Percentiles rank a stretch among this genome's conserved stretches.
Evolutionary conservation across 2,888 invertebrate genomes (phyloP).

Genomic region (Chaetogeoica ovagalla): DNA sequence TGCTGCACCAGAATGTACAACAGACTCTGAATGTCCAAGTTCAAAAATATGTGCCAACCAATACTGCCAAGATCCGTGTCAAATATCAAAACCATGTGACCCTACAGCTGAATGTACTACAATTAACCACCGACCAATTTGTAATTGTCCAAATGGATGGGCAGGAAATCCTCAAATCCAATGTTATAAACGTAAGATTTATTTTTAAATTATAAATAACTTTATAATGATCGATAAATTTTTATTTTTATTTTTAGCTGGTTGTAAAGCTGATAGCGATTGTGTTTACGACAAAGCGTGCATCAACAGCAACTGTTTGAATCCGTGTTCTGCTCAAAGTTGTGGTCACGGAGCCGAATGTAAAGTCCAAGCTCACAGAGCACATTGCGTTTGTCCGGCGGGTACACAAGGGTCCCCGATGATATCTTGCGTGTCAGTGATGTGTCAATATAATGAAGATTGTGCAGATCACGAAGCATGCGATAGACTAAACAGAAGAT

Average conservation of each 20-base stretch:
- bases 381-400: slow-evolving; percentile 79
- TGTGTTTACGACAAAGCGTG: slow-evolving; percentile 86
- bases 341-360: slow-evolving; percentile 83
- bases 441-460: slow-evolving; percentile 87
- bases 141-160: slow-evolving; percentile 81
- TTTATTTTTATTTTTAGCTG: slow-evolving; percentile 57
- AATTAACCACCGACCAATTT: slow-evolving; percentile 76
- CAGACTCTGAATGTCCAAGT: slow-evolving; percentile 75
- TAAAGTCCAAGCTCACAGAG: slow-evolving; percentile 72
- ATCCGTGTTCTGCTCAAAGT: slow-evolving; percentile 72
- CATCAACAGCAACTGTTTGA: slow-evolving; percentile 75
- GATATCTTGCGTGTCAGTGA: slow-evolving; percentile 77
- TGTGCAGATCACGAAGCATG: slow-evolving; percentile 84
- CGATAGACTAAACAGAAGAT: slow-evolving; percentile 79
- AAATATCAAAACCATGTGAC: slow-evolving; percentile 77
- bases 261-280: slow-evolving; percentile 82
- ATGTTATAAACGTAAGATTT: slow-evolving; percentile 80
- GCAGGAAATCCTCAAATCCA: slow-evolving; percentile 84
- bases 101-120: slow-evolving; percentile 78
- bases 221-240: neutral
- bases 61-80: slow-evolving; percentile 80
- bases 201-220: neutral
- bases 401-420: slow-evolving; percentile 64
- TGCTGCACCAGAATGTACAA: slow-evolving; percentile 68
- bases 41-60: slow-evolving; percentile 79